A percentile compares a stretch with the other conserved stretches of the same genome.
Evolutionary conservation across 2,113 vertebrate species (phyloP).

Genomic region (Peucedramus taeniatus): DNA sequence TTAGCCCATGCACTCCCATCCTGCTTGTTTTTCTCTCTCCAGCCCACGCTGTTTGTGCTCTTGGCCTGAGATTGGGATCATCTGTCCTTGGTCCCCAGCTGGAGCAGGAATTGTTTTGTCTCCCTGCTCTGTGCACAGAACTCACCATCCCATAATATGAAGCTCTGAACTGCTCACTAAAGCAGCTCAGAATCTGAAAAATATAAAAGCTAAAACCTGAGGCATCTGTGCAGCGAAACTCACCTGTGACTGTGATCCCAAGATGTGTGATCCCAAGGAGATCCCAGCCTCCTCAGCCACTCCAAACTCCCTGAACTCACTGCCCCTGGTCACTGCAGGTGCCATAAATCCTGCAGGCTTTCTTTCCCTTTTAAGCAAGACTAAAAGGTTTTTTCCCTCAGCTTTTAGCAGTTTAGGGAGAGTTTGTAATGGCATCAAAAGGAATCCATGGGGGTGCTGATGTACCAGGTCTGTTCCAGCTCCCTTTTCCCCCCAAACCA

Average conservation of each 20-base stretch:
- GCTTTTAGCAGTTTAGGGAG: neutral
- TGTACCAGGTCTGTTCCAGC: neutral
- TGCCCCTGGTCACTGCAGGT: neutral
- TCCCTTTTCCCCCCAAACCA: neutral
- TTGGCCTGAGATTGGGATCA: too few relatives aligned
- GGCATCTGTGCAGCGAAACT: neutral
- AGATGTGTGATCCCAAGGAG: neutral
- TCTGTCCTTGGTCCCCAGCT: too few relatives aligned
- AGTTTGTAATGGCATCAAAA: neutral
- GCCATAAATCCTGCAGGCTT: neutral
- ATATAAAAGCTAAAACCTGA: neutral
- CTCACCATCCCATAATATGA: neutral
- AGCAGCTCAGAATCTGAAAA: neutral
- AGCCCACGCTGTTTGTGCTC: too few relatives aligned
- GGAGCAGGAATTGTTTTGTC: too few relatives aligned
- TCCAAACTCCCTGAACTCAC: neutral
- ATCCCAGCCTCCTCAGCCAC: neutral
- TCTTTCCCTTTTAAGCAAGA: neutral
- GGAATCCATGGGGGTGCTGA: neutral
- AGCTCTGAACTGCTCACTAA: neutral
- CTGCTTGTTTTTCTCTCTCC: too few relatives aligned
- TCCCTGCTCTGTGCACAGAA: neutral
- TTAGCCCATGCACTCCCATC: too few relatives aligned
- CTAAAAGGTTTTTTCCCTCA: neutral
- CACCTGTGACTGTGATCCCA: neutral